A percentile compares a stretch with the other conserved stretches of the same genome.
These are phyloP conservation scores for Aplysina aerophoba DNA, from an alignment of 37 sponge, comb jelly and placozoan genomes.

Conservation along the genomic window DNA sequence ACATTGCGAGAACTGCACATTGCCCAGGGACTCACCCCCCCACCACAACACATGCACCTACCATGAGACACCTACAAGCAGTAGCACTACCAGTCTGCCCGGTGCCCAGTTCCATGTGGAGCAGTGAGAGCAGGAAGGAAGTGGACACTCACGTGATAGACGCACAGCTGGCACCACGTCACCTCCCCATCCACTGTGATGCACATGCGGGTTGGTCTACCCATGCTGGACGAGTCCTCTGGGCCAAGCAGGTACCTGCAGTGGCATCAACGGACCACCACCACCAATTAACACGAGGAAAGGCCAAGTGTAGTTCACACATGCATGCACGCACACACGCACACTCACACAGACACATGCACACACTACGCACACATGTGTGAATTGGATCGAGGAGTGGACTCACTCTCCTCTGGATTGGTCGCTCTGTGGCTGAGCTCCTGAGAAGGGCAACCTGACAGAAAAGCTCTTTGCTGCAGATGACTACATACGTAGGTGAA, in stretches of 20 bases:
- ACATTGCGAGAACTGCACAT: too few relatives aligned
- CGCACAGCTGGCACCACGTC: conserved; percentile 54
- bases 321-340: neutral
- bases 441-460: neutral
- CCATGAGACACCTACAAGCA: too few relatives aligned
- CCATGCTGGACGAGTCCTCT: neutral
- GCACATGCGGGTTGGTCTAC: neutral
- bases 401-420: conserved; percentile 10
- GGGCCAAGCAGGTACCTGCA: conserved; percentile 21
- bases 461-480: neutral
- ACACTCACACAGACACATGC: conserved; percentile 13
- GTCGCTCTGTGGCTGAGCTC: neutral
- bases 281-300: neutral
- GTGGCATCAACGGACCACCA: too few relatives aligned
- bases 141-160: conserved; percentile 69
- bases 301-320: neutral
- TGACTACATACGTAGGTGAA: too few relatives aligned
- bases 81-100: neutral
- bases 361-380: neutral
- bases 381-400: too few relatives aligned
- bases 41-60: too few relatives aligned
- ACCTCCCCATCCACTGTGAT: conserved; percentile 61
- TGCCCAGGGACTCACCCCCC: too few relatives aligned
- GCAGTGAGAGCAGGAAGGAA: too few relatives aligned
- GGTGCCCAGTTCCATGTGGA: too few relatives aligned